Evolutionary conservation across 2,797 vertebrate genomes (phyloP).

Genomic region (Leptodactylus fallax): DNA sequence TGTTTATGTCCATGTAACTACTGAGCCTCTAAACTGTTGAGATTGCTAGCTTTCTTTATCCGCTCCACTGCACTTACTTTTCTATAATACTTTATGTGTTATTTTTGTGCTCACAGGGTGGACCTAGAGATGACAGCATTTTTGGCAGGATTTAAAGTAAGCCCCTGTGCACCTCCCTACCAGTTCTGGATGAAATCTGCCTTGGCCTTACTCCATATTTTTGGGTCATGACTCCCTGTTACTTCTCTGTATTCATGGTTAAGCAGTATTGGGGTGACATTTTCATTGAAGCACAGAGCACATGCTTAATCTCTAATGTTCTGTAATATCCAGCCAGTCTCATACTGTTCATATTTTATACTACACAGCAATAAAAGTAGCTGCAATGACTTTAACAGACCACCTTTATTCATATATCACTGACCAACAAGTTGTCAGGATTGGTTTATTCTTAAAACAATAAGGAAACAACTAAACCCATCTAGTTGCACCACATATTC

Average conservation of each 20-base stretch:
- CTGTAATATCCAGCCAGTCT: not conserved
- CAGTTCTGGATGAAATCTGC: not conserved
- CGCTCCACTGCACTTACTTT: not conserved
- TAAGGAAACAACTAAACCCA: too few relatives aligned
- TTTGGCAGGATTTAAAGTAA: constrained; percentile 17
- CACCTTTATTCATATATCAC: too few relatives aligned
- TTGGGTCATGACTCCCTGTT: not conserved
- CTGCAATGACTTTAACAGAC: constrained; percentile 1
- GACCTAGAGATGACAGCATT: not conserved
- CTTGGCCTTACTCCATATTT: constrained; percentile 10
- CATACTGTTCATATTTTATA: not conserved
- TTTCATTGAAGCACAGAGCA: not conserved
- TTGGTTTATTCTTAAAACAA: too few relatives aligned
- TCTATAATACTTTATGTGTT: not conserved
- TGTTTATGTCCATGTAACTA: not conserved
- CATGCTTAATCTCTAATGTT: not conserved
- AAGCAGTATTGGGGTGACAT: not conserved
- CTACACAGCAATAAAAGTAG: not conserved
- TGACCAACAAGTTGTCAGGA: too few relatives aligned
- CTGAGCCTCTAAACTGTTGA: not conserved
- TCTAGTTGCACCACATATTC: too few relatives aligned
- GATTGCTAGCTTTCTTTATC: not conserved
- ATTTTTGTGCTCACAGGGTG: not conserved
- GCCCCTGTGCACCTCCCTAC: not conserved
- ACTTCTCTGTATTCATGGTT: not conserved